Evolutionary conservation across 2,113 vertebrate genomes (phyloP).

Genomic region (Daubentonia madagascariensis): DNA sequence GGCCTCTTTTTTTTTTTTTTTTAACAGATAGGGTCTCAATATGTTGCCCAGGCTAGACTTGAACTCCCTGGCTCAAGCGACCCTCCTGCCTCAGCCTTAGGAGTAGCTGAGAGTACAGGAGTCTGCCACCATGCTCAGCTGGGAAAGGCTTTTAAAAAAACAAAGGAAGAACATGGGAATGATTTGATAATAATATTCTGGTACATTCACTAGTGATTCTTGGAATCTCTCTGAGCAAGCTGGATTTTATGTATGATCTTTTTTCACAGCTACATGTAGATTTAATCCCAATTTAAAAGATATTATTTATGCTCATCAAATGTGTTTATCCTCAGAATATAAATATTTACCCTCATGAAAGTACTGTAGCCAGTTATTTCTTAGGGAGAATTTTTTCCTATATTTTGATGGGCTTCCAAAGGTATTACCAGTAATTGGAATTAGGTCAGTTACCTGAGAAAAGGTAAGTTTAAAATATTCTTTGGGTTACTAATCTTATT

Average conservation of each 20-base stretch:
- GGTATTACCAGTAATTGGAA: background rate
- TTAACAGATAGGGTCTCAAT: background rate
- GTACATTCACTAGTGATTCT: background rate
- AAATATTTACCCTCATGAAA: constrained; percentile 26
- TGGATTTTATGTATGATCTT: background rate
- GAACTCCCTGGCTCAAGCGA: background rate
- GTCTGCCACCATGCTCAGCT: background rate
- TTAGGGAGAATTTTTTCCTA: background rate
- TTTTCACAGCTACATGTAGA: background rate
- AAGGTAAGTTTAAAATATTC: constrained; percentile 40
- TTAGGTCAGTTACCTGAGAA: background rate
- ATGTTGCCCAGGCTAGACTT: background rate
- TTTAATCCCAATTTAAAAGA: background rate
- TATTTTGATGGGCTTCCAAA: constrained; percentile 5
- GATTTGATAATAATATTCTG: background rate
- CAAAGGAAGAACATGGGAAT: background rate
- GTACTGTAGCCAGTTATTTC: background rate
- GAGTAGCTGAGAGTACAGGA: background rate
- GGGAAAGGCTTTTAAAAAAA: background rate
- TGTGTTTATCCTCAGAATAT: background rate
- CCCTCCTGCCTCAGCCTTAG: background rate
- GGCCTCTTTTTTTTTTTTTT: background rate
- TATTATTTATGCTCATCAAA: background rate
- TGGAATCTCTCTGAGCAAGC: background rate
- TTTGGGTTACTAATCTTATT: constrained; percentile 31